Evolutionary conservation across 2,113 vertebrate genomes (phyloP), one percentile per base, ranked within the genome.

Genomic region (Poicephalus gulielmi): DNA sequence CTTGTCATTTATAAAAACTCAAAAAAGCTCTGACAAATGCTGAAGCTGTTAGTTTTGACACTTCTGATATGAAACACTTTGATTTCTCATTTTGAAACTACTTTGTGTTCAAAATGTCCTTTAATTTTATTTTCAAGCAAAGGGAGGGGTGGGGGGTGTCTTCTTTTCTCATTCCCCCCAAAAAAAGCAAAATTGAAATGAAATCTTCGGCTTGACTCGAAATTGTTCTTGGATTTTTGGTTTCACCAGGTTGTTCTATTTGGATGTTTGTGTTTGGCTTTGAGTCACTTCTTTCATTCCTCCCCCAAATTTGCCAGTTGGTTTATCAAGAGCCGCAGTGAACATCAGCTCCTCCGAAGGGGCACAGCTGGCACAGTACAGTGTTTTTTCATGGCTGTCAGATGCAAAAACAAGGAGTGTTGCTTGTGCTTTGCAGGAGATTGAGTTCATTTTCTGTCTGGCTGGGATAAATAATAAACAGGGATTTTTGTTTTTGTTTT

Each of bases 31-130:
- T 96, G 95, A 97, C 96, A 97, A 97, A 97, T 97, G 96, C 96
- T 96, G 96, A 97, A 97, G 96, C 96, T 96, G 96, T 97, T 97
- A 96, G 96, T 97, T 97, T 97, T 97, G 96, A 97, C 96, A 97
- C 96, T 97, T 97, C 96, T 97, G 96, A 97, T 94, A 97, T 96
- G 95, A 96, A 96, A 97, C 96, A 92, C 95, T 97, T 97, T 96
- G 95, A 97, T 97, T 97, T 97, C 95, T 97, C 95, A 92, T 92
- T 95, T 95, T 95, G 96, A 97, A 97, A 94, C 96, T 95, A 97
- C 96, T 96, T 95, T 97, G 95, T 95, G 95, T 97, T 96, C 94
- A 97, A 96, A 95, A 96, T 97, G 95, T 96, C 96, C 96, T 96
- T 97, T 97, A 96, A 96, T 96, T 97, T 97, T 96, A 96, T 97